Evolutionary conservation across 2,888 invertebrate species (phyloP).

Genomic region (Empis livida): DNA sequence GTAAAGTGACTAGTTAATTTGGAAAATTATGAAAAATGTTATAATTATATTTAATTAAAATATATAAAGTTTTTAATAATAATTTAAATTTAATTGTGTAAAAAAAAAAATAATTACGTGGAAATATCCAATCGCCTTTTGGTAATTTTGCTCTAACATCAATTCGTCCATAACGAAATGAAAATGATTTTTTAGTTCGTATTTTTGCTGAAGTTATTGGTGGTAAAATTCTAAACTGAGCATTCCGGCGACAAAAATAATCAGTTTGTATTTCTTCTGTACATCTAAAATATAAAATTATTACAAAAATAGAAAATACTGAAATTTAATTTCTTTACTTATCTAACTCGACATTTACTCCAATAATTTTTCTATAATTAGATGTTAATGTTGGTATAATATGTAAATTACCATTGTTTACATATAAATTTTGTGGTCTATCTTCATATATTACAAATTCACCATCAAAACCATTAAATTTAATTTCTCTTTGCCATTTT

Average conservation of each 20-base stretch:
- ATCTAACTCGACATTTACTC: conserved; percentile 20
- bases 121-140: conserved; percentile 65
- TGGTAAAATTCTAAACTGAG: conserved; percentile 44
- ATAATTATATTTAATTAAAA: not conserved
- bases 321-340: conserved; percentile 20
- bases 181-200: conserved; percentile 47
- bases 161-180: conserved; percentile 56
- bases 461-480: conserved; percentile 36
- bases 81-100: too few species aligned
- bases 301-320: not conserved
- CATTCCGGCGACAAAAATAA: conserved; percentile 18
- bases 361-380: conserved; percentile 16
- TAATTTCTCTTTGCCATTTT: conserved; percentile 46
- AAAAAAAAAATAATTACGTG: too few species aligned
- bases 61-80: too few species aligned
- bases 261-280: conserved; percentile 34
- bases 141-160: conserved; percentile 61
- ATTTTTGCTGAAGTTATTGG: conserved; percentile 54
- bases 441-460: conserved; percentile 38
- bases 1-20: too few species aligned
- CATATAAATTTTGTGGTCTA: conserved; percentile 22
- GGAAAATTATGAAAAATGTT: too few species aligned
- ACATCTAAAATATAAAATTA: conserved; percentile 26
- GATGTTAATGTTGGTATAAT: conserved; percentile 31
- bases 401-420: conserved; percentile 25